Base-by-base conservation (phyloP, 2,888 invertebrate species). In the Ophion ellenae region DNA sequence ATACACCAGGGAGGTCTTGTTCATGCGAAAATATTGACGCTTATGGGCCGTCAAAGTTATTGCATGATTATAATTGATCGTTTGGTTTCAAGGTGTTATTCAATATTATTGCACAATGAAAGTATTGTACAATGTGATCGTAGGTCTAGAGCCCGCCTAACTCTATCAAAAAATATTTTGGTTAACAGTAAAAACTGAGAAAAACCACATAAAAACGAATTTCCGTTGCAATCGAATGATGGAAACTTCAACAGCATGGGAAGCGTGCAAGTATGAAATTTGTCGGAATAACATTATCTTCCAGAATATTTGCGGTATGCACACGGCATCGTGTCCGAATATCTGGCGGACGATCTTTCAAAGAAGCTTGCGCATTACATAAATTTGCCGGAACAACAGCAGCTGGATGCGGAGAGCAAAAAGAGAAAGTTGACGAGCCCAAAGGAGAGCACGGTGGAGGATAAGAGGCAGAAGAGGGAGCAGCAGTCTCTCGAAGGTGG, bases 241-340 rank as follows among this genome's bases (percentile, higher is more conserved):
- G 3, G 32, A 57, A 9, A 14, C 47, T 47, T 14, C 3, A 32
- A 32, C 32, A 7, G 40, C 9, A 40, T 7, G 14, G 53, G 17
- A 11, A 17, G 0, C 24, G n/a, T 69, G 9, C 11, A 64, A 64
- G 32, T 64, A 64, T 64, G 11, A 11, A 17, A 53, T 53, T 53
- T 2, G 17, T 17, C 5, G 14, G 4, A 53, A 17, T 5, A n/a
- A 32, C 53, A 74, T 6, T 36, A 5, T 40, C 17, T 95, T 94
- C 45, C 93, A 96, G 96, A 96, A 89, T 97, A 96, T 91, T 91
- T 97, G 66, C 96, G 96, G 91, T 97, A 97, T 95, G 97, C 97
- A 0, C 96, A 96, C 93, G 97, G 97, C 14, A 96, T 98, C 86
- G 95, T 98, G 69, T 97, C 97, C 0, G 97, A 97, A 90, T 98